A percentile compares a stretch with the other conserved stretches of the same genome.
These are phyloP conservation scores for Hypena proboscidalis DNA, from an alignment of 2,888 invertebrate species.

Conservation along the genomic window DNA sequence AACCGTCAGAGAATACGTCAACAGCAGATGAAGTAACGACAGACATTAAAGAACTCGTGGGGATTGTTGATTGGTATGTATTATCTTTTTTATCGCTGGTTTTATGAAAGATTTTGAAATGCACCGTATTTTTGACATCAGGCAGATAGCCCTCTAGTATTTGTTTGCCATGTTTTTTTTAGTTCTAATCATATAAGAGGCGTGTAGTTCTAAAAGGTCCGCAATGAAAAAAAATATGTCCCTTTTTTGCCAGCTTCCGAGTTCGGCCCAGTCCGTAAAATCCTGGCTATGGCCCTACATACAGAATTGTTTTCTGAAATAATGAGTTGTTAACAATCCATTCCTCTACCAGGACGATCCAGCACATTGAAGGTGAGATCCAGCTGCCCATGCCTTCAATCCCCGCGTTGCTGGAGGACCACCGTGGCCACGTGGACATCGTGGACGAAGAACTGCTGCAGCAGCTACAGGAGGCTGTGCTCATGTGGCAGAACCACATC, in stretches of 20 bases:
- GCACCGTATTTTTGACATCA: no score
- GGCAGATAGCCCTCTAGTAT: no score
- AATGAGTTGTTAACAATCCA: no score
- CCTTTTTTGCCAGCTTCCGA: no score
- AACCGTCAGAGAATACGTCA: conserved; percentile 47
- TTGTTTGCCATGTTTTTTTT: no score
- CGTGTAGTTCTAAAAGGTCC: no score
- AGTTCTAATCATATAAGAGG: no score
- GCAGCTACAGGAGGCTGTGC: conserved; percentile 86
- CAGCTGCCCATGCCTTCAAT: conserved; percentile 87
- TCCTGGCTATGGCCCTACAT: background rate
- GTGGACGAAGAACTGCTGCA: conserved; percentile 79
- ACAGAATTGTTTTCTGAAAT: no score
- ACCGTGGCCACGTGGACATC: conserved; percentile 65
- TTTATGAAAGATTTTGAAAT: no score
- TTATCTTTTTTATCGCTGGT: no score
- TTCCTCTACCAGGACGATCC: conserved; percentile 85
- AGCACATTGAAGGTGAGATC: conserved; percentile 91
- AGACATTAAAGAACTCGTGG: conserved; percentile 68
- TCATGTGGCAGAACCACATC: conserved; percentile 88
- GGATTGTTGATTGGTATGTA: conserved; percentile 70
- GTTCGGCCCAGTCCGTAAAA: no score
- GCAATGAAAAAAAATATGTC: background rate
- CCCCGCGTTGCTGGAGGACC: conserved; percentile 72
- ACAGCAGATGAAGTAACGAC: conserved; percentile 66